Evolutionary conservation across 2,888 invertebrate species (phyloP).

Genomic region (Drepana falcataria): DNA sequence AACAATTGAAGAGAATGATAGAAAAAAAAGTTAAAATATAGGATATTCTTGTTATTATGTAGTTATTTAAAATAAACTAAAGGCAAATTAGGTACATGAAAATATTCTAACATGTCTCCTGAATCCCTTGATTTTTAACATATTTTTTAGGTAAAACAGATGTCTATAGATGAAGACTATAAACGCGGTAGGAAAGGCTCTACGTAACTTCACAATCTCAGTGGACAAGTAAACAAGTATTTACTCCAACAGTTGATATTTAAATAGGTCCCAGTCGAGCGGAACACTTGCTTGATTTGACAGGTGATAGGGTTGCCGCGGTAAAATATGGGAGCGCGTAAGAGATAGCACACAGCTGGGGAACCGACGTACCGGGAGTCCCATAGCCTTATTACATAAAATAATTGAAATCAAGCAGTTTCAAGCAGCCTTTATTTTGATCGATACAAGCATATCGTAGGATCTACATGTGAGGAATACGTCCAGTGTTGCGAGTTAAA

Average conservation of each 20-base stretch:
- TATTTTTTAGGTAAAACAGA: too few species aligned
- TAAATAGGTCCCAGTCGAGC: slow-evolving; percentile 65
- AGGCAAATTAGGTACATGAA: too few species aligned
- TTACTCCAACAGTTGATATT: slow-evolving; percentile 66
- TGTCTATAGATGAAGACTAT: not conserved
- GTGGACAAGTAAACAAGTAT: slow-evolving; percentile 45
- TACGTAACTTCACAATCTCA: slow-evolving; percentile 26
- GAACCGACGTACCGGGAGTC: slow-evolving; percentile 33
- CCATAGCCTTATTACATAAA: slow-evolving; percentile 14
- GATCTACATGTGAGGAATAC: too few species aligned
- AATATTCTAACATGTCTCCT: too few species aligned
- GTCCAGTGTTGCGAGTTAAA: too few species aligned
- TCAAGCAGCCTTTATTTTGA: not conserved
- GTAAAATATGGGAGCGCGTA: slow-evolving; percentile 63
- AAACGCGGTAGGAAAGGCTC: slow-evolving; percentile 9
- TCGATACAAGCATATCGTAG: not conserved
- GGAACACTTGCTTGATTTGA: slow-evolving; percentile 75
- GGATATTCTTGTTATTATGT: too few species aligned
- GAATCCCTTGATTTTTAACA: too few species aligned
- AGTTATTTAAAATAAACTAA: too few species aligned
- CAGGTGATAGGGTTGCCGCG: slow-evolving; percentile 63
- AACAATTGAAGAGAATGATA: too few species aligned
- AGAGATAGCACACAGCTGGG: slow-evolving; percentile 56
- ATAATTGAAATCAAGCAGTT: not conserved
- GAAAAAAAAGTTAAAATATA: too few species aligned